Base-by-base conservation (phyloP, 2,888 invertebrate species). In the Sturmia bella region DNA sequence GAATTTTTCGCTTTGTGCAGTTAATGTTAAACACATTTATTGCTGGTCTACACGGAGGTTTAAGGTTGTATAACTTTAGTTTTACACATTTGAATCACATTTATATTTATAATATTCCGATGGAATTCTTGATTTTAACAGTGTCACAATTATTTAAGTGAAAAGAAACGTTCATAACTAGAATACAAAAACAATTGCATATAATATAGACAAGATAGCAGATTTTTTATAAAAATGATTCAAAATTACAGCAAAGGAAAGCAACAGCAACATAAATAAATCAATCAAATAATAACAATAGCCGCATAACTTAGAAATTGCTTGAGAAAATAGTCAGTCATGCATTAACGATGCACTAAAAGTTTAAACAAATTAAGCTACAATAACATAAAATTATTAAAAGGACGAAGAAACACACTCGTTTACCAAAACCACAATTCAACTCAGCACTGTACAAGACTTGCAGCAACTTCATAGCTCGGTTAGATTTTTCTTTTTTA, bases 401-500 rank as follows among this genome's bases (percentile, higher is more conserved):
- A 32, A 63, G 52, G 61, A 61, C 61, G 6, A 54, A 48, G 21
- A 56, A n/a, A 48, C 21, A 56, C 56, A 54, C 63, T 80, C 72
- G 75, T 70, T 41, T 64, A 82, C 63, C 56, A 64, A 70, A 57
- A 68, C 75, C n/a, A 73, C 39, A 80, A 80, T 57, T 80, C 72
- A 84, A 70, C 74, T 73, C 32, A 68, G 74, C 27, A 78, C 59
- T 76, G 32, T 59, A 69, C 83, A 84, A 83, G 83, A 85, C 84
- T 90, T 89, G 90, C 89, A 90, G 90, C 90, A 90, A 90, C 90
- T 89, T 90, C 90, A 90, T 90, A 90, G 90, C 90, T 90, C 88
- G 89, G 70, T 83, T 72, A 78, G 45, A 80, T 68, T 61, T 13
- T 21, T 52, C 37, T 68, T 61, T 13, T 21, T 52, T 37, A 69